Evolutionary conservation across 2,113 vertebrate species (phyloP).

Genomic region (Albula glossodonta): DNA sequence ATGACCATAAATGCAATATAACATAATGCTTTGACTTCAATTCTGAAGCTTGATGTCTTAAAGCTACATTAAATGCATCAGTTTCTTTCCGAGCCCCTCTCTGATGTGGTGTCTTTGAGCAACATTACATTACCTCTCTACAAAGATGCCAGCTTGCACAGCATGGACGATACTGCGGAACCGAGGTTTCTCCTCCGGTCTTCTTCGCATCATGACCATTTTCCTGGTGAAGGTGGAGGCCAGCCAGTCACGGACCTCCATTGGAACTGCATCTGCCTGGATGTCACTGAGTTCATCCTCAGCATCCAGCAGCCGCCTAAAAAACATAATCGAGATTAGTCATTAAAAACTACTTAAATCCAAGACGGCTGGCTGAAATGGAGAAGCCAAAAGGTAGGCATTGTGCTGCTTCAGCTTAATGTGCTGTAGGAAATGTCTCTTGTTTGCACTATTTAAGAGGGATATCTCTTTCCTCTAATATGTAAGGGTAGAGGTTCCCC

Average conservation of each 20-base stretch:
- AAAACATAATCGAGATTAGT: constrained; percentile 11
- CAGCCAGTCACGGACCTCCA: constrained; percentile 78
- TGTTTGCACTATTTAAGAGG: too few relatives aligned
- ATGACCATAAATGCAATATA: not conserved
- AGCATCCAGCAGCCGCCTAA: constrained; percentile 86
- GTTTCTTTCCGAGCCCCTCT: too few relatives aligned
- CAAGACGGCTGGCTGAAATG: too few relatives aligned
- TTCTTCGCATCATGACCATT: constrained; percentile 89
- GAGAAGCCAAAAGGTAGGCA: too few relatives aligned
- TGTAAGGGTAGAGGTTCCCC: too few relatives aligned
- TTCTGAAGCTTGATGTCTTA: too few relatives aligned
- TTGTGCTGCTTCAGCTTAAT: too few relatives aligned
- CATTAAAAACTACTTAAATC: too few relatives aligned
- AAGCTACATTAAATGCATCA: too few relatives aligned
- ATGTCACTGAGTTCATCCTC: constrained; percentile 94
- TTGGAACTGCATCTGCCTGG: constrained; percentile 85
- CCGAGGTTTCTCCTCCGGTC: constrained; percentile 91
- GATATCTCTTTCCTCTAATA: too few relatives aligned
- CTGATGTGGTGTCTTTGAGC: not conserved
- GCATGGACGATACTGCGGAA: constrained; percentile 96
- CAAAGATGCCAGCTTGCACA: constrained; percentile 97
- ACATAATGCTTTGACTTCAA: not conserved
- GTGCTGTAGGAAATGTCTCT: too few relatives aligned
- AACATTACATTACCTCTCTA: constrained; percentile 74
- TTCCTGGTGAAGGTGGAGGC: constrained; percentile 92